These are phyloP conservation scores for Rhopilema esculentum DNA, from an alignment of 30 jellyfish, hydroid and myxozoan genomes.

Conservation along the genomic window DNA sequence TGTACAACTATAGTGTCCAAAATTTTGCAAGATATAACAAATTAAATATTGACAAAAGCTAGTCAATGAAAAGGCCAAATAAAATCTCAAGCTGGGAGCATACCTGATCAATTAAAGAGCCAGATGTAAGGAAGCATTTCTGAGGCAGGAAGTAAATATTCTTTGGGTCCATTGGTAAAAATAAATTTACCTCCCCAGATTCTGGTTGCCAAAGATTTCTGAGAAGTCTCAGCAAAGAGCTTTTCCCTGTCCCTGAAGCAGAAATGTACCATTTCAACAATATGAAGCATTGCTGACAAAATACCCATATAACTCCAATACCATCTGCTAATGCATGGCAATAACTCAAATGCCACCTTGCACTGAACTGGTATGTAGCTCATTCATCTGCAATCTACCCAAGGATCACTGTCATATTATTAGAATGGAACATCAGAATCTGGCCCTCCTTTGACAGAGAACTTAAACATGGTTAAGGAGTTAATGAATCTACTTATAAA, in stretches of 20 bases:
- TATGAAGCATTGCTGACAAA: background rate
- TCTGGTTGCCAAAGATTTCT: slow-evolving; percentile 80
- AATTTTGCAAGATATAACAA: background rate
- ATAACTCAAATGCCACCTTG: no score
- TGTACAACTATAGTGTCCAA: background rate
- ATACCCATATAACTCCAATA: background rate
- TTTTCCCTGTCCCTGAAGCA: slow-evolving; percentile 86
- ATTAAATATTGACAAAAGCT: no score
- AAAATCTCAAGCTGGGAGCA: no score
- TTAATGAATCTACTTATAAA: no score
- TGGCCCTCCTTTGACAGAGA: no score
- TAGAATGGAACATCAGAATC: no score
- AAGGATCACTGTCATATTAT: no score
- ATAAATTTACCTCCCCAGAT: slow-evolving; percentile 58
- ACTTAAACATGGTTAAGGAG: no score
- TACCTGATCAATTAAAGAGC: slow-evolving; percentile 89
- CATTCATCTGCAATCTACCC: no score
- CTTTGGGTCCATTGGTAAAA: slow-evolving; percentile 33
- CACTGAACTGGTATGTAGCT: no score
- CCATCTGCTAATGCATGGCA: background rate
- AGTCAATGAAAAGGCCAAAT: no score
- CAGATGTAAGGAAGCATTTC: slow-evolving; percentile 82
- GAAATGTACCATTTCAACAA: background rate
- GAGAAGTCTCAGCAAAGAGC: slow-evolving; percentile 77
- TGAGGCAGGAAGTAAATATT: slow-evolving; percentile 83